A percentile compares a stretch with the other conserved stretches of the same genome.
phyloP scores from a whole-genome alignment of 30 jellyfish, hydroid and myxozoan species.

The Aurelia aurita complex sp. Pacific region DNA sequence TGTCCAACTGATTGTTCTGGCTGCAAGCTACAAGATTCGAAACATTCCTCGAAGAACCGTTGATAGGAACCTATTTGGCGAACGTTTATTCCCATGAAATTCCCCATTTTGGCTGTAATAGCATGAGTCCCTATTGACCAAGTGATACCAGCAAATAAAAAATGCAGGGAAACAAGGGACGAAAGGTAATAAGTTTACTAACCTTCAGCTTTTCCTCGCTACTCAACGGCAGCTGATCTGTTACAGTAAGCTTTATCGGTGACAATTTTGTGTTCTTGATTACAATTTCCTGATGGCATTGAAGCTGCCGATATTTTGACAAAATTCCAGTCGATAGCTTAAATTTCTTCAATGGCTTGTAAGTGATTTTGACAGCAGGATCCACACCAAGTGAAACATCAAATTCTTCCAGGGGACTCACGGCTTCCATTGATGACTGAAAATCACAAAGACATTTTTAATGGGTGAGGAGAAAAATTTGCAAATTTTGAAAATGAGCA shows the following conservation, averaged over 20 bases:
- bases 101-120: too few relatives aligned
- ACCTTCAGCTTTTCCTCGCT: slow-evolving; percentile 89
- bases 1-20: too few relatives aligned
- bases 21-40: too few relatives aligned
- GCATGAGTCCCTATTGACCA: too few relatives aligned
- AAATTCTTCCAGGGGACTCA: slow-evolving; percentile 87
- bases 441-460: not conserved
- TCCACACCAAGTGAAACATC: slow-evolving; percentile 93
- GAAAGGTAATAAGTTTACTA: too few relatives aligned
- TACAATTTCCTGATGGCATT: slow-evolving; percentile 73
- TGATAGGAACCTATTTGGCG: too few relatives aligned
- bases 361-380: slow-evolving; percentile 90
- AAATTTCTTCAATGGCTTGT: slow-evolving; percentile 80
- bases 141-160: too few relatives aligned
- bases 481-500: too few relatives aligned
- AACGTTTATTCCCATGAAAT: too few relatives aligned
- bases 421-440: slow-evolving; percentile 85
- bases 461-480: too few relatives aligned
- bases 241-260: slow-evolving; percentile 62
- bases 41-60: too few relatives aligned
- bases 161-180: too few relatives aligned
- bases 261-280: slow-evolving; percentile 76
- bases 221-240: slow-evolving; percentile 82
- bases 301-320: slow-evolving; percentile 41
- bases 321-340: slow-evolving; percentile 73